Conservation (phyloP, 1,140 invertebrate species). For the Heterodera schachtii region DNA sequence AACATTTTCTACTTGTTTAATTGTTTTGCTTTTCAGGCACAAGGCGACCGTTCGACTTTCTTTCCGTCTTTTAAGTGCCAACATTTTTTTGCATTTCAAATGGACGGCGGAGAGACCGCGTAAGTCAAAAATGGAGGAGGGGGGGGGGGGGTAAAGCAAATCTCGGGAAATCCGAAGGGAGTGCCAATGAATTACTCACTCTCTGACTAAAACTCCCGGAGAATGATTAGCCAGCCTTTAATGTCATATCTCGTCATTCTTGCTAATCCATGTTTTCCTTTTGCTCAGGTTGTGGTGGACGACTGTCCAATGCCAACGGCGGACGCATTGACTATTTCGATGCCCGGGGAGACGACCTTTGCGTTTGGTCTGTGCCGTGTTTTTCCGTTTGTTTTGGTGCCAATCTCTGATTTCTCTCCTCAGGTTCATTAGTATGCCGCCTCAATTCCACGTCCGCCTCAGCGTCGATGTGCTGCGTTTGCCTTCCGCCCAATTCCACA, state of each 20-base stretch:
- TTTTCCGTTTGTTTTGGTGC: not conserved
- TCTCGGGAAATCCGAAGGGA: too few relatives aligned
- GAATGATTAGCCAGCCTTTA: too few relatives aligned
- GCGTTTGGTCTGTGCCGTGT: conserved; percentile 13
- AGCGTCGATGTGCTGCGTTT: conserved; percentile 33
- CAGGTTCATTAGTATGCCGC: conserved; percentile 35
- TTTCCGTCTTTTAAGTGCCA: conserved; percentile 32
- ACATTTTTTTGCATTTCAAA: conserved; percentile 32
- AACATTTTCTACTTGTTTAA: not conserved
- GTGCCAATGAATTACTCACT: too few relatives aligned
- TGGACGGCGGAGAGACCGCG: conserved; percentile 38
- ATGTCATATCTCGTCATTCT: too few relatives aligned
- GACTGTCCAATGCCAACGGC: conserved; percentile 28
- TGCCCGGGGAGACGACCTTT: not conserved
- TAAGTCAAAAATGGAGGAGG: not conserved
- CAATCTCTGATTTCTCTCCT: not conserved
- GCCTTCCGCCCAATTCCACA: conserved; percentile 34
- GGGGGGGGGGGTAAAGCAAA: too few relatives aligned
- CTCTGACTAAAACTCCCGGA: too few relatives aligned
- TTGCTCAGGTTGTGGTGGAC: conserved; percentile 35
- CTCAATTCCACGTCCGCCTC: conserved; percentile 37
- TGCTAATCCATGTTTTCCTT: too few relatives aligned
- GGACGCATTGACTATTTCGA: conserved; percentile 38
- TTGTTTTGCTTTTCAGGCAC: not conserved
- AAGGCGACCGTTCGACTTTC: conserved; percentile 28